These are phyloP conservation scores for Calameuta filiformis DNA, from an alignment of 2,888 invertebrate genomes.

Conservation along the genomic window DNA sequence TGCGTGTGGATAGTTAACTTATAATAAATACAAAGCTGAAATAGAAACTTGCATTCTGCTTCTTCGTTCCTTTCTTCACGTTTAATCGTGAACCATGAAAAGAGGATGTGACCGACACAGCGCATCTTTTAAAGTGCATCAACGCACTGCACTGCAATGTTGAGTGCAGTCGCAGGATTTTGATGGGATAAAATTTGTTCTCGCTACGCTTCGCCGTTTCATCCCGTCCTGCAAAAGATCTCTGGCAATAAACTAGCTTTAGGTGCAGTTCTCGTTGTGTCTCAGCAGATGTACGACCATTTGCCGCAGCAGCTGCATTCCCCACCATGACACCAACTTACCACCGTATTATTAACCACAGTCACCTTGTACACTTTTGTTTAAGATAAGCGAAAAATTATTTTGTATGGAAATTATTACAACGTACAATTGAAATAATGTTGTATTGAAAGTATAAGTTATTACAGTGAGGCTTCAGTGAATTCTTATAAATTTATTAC, in stretches of 20 bases:
- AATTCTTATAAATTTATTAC: background rate
- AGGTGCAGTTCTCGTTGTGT: conserved; percentile 34
- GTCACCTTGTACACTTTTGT: background rate
- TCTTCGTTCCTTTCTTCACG: too few species aligned
- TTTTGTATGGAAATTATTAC: background rate
- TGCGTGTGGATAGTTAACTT: too few species aligned
- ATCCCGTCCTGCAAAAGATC: conserved; percentile 8
- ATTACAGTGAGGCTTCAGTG: background rate
- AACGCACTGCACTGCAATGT: conserved; percentile 19
- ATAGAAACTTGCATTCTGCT: too few species aligned
- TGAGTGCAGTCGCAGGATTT: background rate
- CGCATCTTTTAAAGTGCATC: conserved; percentile 28
- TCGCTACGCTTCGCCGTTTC: conserved; percentile 2
- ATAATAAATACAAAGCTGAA: too few species aligned
- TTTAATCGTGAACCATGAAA: background rate
- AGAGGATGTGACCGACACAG: background rate
- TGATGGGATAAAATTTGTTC: background rate
- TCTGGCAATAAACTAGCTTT: conserved; percentile 16
- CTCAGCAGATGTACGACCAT: conserved; percentile 62
- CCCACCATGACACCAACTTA: background rate
- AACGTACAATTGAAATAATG: background rate
- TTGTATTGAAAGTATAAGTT: background rate
- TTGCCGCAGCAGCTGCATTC: conserved; percentile 59
- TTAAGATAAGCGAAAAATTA: background rate
- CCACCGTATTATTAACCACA: background rate